Conservation (phyloP, 2,888 invertebrate species). For the Himalopsyche japonica region DNA sequence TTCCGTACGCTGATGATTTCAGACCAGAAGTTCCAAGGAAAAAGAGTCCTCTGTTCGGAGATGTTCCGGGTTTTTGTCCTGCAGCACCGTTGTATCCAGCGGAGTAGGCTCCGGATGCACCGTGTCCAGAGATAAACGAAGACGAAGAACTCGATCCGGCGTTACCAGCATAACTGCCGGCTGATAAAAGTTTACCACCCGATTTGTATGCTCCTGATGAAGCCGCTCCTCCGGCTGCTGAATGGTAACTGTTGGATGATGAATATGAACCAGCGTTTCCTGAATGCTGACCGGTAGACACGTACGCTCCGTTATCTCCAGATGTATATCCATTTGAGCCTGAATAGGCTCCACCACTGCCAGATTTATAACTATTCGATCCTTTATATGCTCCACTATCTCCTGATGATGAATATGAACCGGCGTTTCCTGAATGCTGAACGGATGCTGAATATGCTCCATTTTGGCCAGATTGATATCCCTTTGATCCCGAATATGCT, state of each 20-base stretch:
- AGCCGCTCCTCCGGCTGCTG: neutral
- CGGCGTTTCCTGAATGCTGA: neutral
- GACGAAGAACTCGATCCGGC: neutral
- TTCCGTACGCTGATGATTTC: slow-evolving; percentile 2
- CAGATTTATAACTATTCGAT: neutral
- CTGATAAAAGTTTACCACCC: neutral
- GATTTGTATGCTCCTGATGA: neutral
- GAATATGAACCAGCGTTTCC: neutral
- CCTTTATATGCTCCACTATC: neutral
- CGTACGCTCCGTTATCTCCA: neutral
- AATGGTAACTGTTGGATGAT: neutral
- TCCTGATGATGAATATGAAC: neutral
- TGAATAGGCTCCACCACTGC: neutral
- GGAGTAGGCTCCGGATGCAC: neutral
- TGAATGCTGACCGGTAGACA: neutral
- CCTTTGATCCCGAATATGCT: neutral
- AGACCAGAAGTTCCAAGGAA: neutral
- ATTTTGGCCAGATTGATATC: neutral
- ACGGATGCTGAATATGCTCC: neutral
- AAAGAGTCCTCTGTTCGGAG: neutral
- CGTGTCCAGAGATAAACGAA: neutral
- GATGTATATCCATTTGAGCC: neutral
- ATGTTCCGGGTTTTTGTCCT: neutral
- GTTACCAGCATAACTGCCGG: neutral
- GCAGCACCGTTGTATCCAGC: neutral